Base-by-base conservation (phyloP, 2,113 vertebrate species). In the Eurypyga helias region DNA sequence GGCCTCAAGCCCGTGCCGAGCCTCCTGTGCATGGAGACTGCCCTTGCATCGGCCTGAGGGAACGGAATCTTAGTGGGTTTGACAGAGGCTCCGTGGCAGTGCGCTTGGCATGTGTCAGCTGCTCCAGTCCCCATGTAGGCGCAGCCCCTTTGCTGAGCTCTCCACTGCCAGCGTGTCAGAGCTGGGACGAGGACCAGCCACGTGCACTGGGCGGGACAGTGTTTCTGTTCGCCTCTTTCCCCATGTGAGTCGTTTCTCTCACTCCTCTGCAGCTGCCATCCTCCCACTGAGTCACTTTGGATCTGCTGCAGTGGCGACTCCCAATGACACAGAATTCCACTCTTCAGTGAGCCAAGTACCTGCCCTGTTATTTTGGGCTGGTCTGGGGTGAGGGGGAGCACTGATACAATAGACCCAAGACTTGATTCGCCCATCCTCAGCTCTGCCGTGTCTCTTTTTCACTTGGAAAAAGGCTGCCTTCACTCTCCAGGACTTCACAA, bases 71-170 rank as follows among this genome's bases (percentile, higher is more conserved):
- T 23, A 4, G 9, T 4, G 17, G 25, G 20, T 57, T 83, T 70
- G 13, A 19, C 21, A 45, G 71, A 19, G 25, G 3, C 26, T 8
- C 45, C 0, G 0, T 49, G 57, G 76, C 38, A 62, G 46, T 4
- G 55, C 5, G 1, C 48, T 61, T 64, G 51, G 23, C 8, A 10
- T 4, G 20, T n/a, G 45, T 7, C 54, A 9, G 8, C 49, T 41
- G 66, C 79, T 29, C 16, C 16, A 15, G 24, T 20, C 31, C 28
- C 25, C 0, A 0, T 12, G 43, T n/a, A 6, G 2, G 8, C 19
- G 6, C 36, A 76, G 83, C 75, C 41, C 60, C 19, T 13, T 17
- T 43, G 78, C 75, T 65, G 85, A 60, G 57, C 43, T 23, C 52
- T 17, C 67, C 2, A 1, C 24, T 23, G 25, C 75, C 54, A 36